phyloP scores from a whole-genome alignment of 1,140 invertebrate species.

The Cydia pomonella region DNA sequence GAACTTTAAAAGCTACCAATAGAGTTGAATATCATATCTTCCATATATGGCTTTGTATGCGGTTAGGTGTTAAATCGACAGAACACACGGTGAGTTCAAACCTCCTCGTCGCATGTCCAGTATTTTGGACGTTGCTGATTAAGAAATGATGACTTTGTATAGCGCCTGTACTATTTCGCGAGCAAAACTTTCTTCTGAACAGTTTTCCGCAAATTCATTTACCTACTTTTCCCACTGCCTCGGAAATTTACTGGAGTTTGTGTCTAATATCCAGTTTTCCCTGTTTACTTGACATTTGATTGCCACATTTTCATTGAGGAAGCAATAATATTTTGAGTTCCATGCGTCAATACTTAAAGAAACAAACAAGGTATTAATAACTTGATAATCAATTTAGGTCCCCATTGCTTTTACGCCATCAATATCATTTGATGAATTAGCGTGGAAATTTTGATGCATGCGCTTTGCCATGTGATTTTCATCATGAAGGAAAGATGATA shows the following conservation, averaged over 20 bases:
- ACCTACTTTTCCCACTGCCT: not conserved
- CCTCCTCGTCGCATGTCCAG: too few relatives aligned
- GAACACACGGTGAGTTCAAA: too few relatives aligned
- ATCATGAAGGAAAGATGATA: not conserved
- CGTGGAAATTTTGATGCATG: not conserved
- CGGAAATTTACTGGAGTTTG: not conserved
- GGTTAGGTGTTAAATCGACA: too few relatives aligned
- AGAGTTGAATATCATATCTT: too few relatives aligned
- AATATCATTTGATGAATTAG: not conserved
- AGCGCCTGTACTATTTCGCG: not conserved
- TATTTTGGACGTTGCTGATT: too few relatives aligned
- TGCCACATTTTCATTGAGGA: slow-evolving; percentile 10
- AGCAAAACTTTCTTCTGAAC: not conserved
- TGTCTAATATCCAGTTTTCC: too few relatives aligned
- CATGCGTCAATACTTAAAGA: not conserved
- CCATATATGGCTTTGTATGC: too few relatives aligned
- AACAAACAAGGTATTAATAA: slow-evolving; percentile 22
- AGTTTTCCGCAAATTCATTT: not conserved
- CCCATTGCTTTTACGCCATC: not conserved
- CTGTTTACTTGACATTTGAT: not conserved
- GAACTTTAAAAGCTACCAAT: too few relatives aligned
- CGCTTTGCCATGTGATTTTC: not conserved
- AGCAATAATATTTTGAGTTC: slow-evolving; percentile 1
- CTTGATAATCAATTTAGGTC: not conserved
- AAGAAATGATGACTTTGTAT: not conserved